Percentiles rank a stretch among this genome's conserved stretches.
Conservation (phyloP, 2,113 vertebrate genomes). For the Brachionichthys hirsutus region DNA sequence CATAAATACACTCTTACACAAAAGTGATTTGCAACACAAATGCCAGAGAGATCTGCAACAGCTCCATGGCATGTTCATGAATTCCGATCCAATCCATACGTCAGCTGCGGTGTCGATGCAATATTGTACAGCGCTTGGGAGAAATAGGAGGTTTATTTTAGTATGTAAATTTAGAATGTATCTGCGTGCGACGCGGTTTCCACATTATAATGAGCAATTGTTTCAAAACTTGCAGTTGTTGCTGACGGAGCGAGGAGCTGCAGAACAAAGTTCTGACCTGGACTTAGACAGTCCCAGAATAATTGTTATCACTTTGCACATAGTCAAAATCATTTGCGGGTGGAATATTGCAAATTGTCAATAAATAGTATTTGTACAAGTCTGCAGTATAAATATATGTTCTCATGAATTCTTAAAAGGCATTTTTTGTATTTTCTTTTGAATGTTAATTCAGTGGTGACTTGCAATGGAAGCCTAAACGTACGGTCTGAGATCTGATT, state of each 20-base stretch:
- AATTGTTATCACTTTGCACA: too few species aligned
- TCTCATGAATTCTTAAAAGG: too few species aligned
- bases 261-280: background rate
- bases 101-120: slow-evolving; percentile 11
- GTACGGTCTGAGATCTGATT: background rate
- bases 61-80: slow-evolving; percentile 34
- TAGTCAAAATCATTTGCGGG: background rate
- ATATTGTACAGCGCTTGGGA: slow-evolving; percentile 14
- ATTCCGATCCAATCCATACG: slow-evolving; percentile 15
- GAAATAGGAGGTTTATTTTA: slow-evolving; percentile 14
- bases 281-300: background rate
- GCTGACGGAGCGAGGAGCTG: background rate
- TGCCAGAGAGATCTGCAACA: slow-evolving; percentile 22
- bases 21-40: slow-evolving; percentile 6
- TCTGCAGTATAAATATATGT: too few species aligned
- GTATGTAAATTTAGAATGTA: background rate
- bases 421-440: too few species aligned
- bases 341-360: background rate
- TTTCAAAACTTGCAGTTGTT: slow-evolving; percentile 1
- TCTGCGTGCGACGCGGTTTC: too few species aligned
- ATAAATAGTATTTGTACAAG: background rate
- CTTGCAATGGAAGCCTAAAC: too few species aligned
- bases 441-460: too few species aligned
- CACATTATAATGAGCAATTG: background rate
- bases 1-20: background rate